Base-by-base conservation (phyloP, 2,888 invertebrate species). In the Portevinia maculata region DNA sequence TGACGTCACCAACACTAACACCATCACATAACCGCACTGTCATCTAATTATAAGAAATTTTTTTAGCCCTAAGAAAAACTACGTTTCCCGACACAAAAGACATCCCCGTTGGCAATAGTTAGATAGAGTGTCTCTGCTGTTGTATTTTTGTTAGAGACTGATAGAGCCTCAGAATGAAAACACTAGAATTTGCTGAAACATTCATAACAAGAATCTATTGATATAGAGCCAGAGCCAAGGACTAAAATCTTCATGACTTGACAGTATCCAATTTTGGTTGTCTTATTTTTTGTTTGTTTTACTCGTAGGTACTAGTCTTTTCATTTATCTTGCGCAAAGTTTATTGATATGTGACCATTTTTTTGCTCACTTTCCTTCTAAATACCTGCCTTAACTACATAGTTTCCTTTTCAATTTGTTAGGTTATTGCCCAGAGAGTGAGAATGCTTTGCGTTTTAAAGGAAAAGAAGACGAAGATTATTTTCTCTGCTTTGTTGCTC, bases 151-250 rank as follows among this genome's bases (percentile, higher is more conserved):
- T 15, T 24, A 6, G 30, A 13, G 32, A 50, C 17, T 28, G 15
- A 57, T n/a, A 8, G 34, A 13, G 32, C 71, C 48, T 73, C 53
- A 60, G 41, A 65, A 78, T 30, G 50, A 79, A 79, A 84, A 74
- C 57, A 79, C 69, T 24, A 74, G 71, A 79, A 83, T 28, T 24
- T 79, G 73, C 84, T 84, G 67, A 84, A 79, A 79, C 73, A 74
- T 79, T 79, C 84, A 79, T 74, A 84, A 84, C 79, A 79, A 79
- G 79, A 78, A 83, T 78, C 78, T 83, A 83, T 78, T 83, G 83
- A 78, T 67, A 78, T 78, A 78, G n/a, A n/a, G 71, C 15, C 19
- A 55, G 39, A 65, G 59, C 53, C 78, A 83, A 73, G 78, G 78
- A 83, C 83, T 65, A 67, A 73, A 71, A 78, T 73, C 60, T 71